Evolutionary conservation across 2,888 invertebrate species (phyloP).

Genomic region (Hymenopus coronatus): DNA sequence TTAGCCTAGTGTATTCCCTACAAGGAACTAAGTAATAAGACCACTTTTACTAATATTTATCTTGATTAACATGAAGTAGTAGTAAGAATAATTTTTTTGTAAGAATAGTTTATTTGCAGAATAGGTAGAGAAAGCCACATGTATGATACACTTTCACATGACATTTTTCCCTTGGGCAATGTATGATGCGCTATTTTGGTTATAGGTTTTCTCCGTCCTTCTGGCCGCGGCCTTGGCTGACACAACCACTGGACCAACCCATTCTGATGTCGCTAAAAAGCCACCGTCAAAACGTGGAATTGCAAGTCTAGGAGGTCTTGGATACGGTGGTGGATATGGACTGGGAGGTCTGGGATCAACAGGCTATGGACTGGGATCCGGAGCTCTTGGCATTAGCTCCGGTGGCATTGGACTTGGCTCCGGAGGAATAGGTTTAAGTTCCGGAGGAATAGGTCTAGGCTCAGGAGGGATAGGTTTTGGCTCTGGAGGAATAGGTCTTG

Average conservation of each 20-base stretch:
- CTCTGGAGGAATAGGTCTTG: not conserved
- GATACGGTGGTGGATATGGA: not conserved
- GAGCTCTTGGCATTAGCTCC: not conserved
- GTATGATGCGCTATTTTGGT: not conserved
- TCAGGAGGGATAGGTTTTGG: not conserved
- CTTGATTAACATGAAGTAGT: no score
- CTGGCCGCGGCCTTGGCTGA: not conserved
- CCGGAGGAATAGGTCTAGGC: not conserved
- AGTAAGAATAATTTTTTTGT: no score
- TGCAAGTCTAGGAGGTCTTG: not conserved
- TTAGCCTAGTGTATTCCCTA: no score
- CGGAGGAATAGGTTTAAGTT: not conserved
- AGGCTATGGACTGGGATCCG: not conserved
- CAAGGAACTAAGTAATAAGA: no score
- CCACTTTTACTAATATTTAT: no score
- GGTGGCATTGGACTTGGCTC: not conserved
- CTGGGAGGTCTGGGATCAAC: not conserved
- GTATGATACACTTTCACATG: no score
- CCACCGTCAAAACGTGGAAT: not conserved
- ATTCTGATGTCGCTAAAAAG: not conserved
- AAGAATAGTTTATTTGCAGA: no score
- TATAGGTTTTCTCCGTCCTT: not conserved
- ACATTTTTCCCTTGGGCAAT: no score
- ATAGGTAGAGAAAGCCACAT: no score
- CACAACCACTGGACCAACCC: not conserved